These are phyloP conservation scores for Xenopus borealis DNA, from an alignment of 2,113 vertebrate genomes.

Conservation along the genomic window DNA sequence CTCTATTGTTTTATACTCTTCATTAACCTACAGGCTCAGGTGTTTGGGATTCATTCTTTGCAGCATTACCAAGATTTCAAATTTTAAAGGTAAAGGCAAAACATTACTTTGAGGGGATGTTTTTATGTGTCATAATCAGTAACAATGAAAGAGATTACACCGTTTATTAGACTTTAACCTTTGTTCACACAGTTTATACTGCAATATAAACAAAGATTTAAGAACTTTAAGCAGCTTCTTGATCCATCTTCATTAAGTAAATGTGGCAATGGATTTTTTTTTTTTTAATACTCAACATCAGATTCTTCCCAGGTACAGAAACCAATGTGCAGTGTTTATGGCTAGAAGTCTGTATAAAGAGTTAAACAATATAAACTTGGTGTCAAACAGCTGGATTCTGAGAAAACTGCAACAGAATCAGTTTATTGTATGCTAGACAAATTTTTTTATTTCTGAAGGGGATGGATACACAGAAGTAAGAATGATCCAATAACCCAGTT, in stretches of 20 bases:
- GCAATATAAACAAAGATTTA: no score
- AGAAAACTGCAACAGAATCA: conserved; percentile 1
- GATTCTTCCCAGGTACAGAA: conserved; percentile 9
- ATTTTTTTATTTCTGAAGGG: background rate
- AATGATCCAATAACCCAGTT: background rate
- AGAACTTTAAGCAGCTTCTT: no score
- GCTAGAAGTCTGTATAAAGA: background rate
- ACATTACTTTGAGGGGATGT: no score
- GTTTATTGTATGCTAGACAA: background rate
- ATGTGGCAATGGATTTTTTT: background rate
- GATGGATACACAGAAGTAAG: background rate
- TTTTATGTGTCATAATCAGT: no score
- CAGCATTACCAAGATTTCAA: no score
- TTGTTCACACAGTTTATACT: no score
- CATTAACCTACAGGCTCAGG: no score
- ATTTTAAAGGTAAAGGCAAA: no score
- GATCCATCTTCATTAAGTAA: background rate
- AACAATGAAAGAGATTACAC: no score
- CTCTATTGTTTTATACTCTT: no score
- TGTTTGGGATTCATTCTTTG: no score
- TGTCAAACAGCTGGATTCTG: background rate
- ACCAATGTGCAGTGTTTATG: background rate
- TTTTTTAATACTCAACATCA: background rate
- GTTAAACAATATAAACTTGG: background rate
- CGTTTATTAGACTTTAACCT: no score